Conservation (phyloP, 2,888 invertebrate genomes). For the Diarsia rubi region DNA sequence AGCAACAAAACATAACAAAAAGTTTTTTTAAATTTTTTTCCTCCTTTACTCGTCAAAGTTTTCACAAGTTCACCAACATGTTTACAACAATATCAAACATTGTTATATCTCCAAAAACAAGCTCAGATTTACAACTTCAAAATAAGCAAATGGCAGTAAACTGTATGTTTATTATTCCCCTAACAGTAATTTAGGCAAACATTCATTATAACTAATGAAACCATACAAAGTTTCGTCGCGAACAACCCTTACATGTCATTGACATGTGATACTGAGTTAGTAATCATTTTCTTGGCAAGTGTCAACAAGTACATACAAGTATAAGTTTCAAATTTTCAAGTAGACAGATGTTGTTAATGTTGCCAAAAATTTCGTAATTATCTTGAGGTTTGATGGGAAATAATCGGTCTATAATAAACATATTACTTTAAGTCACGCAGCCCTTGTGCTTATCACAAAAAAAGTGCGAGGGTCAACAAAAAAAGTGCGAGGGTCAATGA, state of each 20-base stretch:
- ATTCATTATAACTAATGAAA: conserved; percentile 51
- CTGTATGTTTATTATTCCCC: conserved; percentile 42
- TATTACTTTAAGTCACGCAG: too few species aligned
- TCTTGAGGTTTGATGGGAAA: too few species aligned
- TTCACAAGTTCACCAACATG: not conserved
- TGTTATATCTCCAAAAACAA: conserved; percentile 33
- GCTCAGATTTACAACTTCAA: conserved; percentile 44
- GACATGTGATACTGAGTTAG: conserved; percentile 19
- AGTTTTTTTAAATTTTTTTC: not conserved
- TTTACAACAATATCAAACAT: conserved; percentile 36
- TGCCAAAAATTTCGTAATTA: not conserved
- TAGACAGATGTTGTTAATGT: not conserved
- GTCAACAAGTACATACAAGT: not conserved
- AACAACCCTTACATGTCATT: conserved; percentile 21
- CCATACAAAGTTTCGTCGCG: conserved; percentile 30
- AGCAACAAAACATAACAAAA: not conserved
- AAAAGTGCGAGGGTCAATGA: too few species aligned
- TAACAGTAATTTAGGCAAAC: conserved; percentile 42
- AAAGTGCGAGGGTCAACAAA: too few species aligned
- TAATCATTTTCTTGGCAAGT: conserved; percentile 13
- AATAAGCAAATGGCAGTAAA: conserved; percentile 39
- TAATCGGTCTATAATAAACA: too few species aligned
- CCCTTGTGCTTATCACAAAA: too few species aligned
- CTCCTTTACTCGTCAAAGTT: not conserved
- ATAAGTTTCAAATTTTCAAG: not conserved